A percentile compares a stretch with the other conserved stretches of the same genome.
phyloP scores from a whole-genome alignment of 1,140 invertebrate genomes.

The Lanistes nyassanus region DNA sequence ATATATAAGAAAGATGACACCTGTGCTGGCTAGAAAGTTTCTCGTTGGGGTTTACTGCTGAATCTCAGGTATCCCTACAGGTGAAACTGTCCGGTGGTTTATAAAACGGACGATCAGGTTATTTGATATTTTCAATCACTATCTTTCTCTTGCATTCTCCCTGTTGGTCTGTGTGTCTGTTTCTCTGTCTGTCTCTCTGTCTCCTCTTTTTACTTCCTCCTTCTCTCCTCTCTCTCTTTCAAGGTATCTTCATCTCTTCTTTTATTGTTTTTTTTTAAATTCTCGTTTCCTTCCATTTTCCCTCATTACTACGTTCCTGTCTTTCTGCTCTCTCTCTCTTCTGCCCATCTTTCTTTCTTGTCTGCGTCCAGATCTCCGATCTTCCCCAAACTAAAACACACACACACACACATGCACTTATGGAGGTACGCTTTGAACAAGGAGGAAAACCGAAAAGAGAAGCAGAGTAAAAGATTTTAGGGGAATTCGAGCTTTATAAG shows the following conservation, averaged over 20 bases:
- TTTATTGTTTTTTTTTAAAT: no score
- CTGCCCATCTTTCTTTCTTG: no score
- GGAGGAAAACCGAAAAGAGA: neutral
- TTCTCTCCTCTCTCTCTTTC: constrained; percentile 5
- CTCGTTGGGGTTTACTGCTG: neutral
- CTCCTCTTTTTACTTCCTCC: neutral
- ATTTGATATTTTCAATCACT: no score
- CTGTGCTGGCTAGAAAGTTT: neutral
- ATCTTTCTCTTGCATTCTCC: neutral
- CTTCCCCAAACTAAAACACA: constrained; percentile 17
- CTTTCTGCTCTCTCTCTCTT: no score
- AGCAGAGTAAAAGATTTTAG: no score
- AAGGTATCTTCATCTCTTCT: no score
- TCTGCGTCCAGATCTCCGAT: constrained; percentile 13
- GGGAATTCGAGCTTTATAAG: neutral
- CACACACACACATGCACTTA: neutral
- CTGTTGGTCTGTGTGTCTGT: neutral
- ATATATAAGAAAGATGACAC: neutral
- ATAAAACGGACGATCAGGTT: neutral
- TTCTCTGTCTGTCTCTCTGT: neutral
- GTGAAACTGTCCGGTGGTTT: no score
- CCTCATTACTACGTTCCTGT: no score
- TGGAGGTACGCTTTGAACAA: neutral
- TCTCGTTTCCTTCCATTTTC: no score
- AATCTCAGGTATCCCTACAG: neutral